A percentile compares a stretch with the other conserved stretches of the same genome.
Conservation (phyloP, 64 coral and sea anemone genomes). For the Porites lutea region DNA sequence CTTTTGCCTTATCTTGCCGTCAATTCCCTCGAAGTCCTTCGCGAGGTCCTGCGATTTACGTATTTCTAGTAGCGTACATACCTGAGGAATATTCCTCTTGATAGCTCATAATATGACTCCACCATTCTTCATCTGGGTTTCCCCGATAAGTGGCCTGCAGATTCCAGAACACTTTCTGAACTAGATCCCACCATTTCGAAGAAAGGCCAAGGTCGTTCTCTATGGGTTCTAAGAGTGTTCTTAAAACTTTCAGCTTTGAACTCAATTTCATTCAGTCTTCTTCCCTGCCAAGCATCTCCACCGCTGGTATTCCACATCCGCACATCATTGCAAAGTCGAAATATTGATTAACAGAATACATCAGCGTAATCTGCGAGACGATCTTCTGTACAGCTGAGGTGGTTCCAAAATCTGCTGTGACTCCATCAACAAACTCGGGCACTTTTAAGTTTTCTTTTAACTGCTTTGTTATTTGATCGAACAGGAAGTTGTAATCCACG, state of each 20-base stretch:
- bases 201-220: constrained; percentile 32
- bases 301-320: constrained; percentile 61
- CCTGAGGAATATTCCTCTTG: constrained; percentile 36
- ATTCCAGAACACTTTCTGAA: constrained; percentile 50
- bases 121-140: constrained; percentile 51
- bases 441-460: too few relatives aligned
- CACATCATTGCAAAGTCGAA: constrained; percentile 52
- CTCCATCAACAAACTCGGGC: constrained; percentile 37
- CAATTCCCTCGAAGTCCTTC: too few relatives aligned
- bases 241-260: constrained; percentile 18
- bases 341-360: constrained; percentile 75
- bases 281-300: constrained; percentile 63
- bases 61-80: too few relatives aligned
- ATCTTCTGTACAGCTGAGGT: constrained; percentile 68
- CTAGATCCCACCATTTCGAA: constrained; percentile 36
- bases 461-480: too few relatives aligned
- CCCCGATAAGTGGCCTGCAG: constrained; percentile 63
- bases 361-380: constrained; percentile 80
- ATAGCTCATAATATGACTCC: constrained; percentile 53
- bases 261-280: constrained; percentile 63
- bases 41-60: too few relatives aligned
- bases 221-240: constrained; percentile 44
- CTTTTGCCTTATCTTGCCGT: too few relatives aligned
- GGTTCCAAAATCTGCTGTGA: constrained; percentile 63
- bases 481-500: too few relatives aligned